Evolutionary conservation across 2,888 invertebrate genomes (phyloP), one percentile per base, ranked within the genome.

Genomic region (Belgica antarctica): DNA sequence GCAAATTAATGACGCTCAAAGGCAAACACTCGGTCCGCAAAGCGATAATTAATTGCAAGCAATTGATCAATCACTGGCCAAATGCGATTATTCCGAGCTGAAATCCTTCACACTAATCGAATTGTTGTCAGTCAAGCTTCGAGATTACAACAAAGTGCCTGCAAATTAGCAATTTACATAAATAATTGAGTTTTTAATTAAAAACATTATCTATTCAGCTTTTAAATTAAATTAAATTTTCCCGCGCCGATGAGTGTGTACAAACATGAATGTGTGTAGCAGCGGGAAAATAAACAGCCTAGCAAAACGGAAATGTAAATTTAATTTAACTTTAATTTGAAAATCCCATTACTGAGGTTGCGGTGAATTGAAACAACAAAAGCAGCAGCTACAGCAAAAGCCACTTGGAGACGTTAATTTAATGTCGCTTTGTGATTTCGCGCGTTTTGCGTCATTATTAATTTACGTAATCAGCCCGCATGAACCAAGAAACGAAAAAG

Each of bases 291-390:
- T n/a, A n/a, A n/a, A n/a, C n/a, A n/a, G n/a, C n/a, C n/a, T 34
- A 36, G 19, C 41, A 34, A 34, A 66, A 47, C 65, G 65, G 65
- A 66, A 66, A 66, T 66, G 65, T 66, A 27, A 66, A 46, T 41
- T 66, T 66, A 66, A 66, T 66, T 66, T 66, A 66, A 47, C 47
- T 66, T 66, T 66, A 66, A 66, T 66, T 66, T 66, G 65, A 66
- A 66, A 66, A 47, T n/a, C 2, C 41, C 19, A 62, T 17, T 34
- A 34, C 57, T 7, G 22, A 8, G 19, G 57, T 57, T 22, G 22
- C n/a, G 12, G 28, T 28, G 62, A 31, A n/a, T n/a, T 34, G 46
- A 46, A 15, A 10, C 17, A 15, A n/a, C 10, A 10, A 34, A 8
- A 10, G 34, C 10, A 34, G 34, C 7, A 34, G 34, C 34, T 8